Evolutionary conservation across 2,797 vertebrate species (phyloP).

Genomic region (Acanthurus leucopareius): DNA sequence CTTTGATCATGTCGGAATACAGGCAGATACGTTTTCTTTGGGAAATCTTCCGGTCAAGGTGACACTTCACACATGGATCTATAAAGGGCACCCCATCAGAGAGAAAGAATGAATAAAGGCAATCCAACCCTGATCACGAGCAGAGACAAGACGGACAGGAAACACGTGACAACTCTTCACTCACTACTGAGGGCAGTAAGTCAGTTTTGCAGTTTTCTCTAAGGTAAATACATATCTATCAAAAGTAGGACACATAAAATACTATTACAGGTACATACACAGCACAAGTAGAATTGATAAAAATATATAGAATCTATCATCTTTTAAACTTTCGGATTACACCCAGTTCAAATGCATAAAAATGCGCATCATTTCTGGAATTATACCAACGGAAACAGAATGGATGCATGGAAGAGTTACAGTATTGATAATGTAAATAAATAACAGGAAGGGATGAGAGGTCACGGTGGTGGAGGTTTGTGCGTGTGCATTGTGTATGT

Average conservation of each 20-base stretch:
- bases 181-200: not conserved
- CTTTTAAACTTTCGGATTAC: constrained; percentile 45
- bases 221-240: constrained; percentile 29
- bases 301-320: constrained; percentile 57
- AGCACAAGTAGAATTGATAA: constrained; percentile 47
- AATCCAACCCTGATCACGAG: constrained; percentile 68
- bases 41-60: constrained; percentile 56
- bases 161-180: constrained; percentile 23
- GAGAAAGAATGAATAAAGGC: constrained; percentile 67
- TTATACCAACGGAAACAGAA: constrained; percentile 29
- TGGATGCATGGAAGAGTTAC: constrained; percentile 22
- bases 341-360: constrained; percentile 50
- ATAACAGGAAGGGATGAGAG: constrained; percentile 36
- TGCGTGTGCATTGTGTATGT: constrained; percentile 11
- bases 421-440: constrained; percentile 9
- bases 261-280: constrained; percentile 48
- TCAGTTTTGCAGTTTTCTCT: constrained; percentile 35
- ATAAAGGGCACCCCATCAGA: constrained; percentile 57
- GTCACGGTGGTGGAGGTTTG: constrained; percentile 37
- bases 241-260: constrained; percentile 46
- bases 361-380: constrained; percentile 42
- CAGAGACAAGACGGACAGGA: constrained; percentile 47
- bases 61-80: constrained; percentile 48
- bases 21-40: constrained; percentile 73
- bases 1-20: constrained; percentile 67